These are phyloP conservation scores for Plectropomus leopardus DNA, from an alignment of 2,113 vertebrate species.

Conservation along the genomic window DNA sequence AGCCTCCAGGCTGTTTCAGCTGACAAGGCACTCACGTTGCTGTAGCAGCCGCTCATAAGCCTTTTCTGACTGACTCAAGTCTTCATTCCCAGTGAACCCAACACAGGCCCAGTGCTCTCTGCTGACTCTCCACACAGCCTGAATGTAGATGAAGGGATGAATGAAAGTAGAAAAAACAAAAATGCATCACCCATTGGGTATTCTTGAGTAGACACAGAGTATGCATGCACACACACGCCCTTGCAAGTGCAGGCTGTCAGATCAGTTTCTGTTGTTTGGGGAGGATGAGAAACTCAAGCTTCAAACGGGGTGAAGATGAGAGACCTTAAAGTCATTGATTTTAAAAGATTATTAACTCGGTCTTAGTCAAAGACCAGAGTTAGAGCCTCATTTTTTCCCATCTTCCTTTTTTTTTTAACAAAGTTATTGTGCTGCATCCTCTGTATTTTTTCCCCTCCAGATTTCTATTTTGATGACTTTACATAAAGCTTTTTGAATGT, in stretches of 20 bases:
- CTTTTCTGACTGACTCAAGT: slow-evolving; percentile 23
- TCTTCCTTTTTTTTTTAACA: not conserved
- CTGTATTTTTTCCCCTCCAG: not conserved
- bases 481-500: slow-evolving; percentile 20
- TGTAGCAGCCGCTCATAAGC: slow-evolving; percentile 36
- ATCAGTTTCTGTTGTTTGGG: slow-evolving; percentile 16
- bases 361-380: slow-evolving; percentile 10
- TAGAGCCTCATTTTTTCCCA: not conserved
- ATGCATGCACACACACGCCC: not conserved
- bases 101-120: slow-evolving; percentile 22
- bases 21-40: slow-evolving; percentile 50
- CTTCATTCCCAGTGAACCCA: slow-evolving; percentile 41
- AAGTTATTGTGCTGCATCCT: slow-evolving; percentile 17
- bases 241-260: not conserved
- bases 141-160: slow-evolving; percentile 47
- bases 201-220: slow-evolving; percentile 11
- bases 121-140: slow-evolving; percentile 33
- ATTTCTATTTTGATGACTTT: slow-evolving; percentile 33
- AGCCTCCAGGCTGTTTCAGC: slow-evolving; percentile 56
- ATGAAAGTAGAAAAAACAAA: slow-evolving; percentile 22
- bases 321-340: slow-evolving; percentile 53
- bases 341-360: slow-evolving; percentile 31
- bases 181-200: not conserved
- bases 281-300: no score
- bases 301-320: slow-evolving; percentile 47